A percentile compares a stretch with the other conserved stretches of the same genome.
These are phyloP conservation scores for Sphinx pinastri DNA, from an alignment of 2,888 invertebrate species.

Conservation along the genomic window DNA sequence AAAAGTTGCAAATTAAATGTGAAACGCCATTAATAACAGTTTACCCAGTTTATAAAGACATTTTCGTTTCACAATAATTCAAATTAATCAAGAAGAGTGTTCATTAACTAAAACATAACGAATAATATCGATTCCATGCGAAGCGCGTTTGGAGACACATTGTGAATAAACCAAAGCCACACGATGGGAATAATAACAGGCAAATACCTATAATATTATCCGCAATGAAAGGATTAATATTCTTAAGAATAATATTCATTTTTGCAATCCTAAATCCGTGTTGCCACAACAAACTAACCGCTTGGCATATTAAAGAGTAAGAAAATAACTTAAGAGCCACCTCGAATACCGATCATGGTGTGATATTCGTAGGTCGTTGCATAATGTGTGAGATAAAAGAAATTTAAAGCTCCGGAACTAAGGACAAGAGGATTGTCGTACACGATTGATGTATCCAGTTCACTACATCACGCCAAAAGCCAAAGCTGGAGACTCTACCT, in stretches of 20 bases:
- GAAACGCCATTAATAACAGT: background rate
- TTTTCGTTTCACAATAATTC: background rate
- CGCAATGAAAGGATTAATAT: background rate
- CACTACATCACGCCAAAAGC: conserved; percentile 6
- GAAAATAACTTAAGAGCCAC: background rate
- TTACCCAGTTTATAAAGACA: background rate
- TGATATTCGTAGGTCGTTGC: conserved; percentile 6
- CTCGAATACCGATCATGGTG: conserved; percentile 6
- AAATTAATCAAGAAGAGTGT: conserved; percentile 19
- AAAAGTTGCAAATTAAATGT: background rate
- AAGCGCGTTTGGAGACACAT: background rate
- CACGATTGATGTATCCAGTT: background rate
- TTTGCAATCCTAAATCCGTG: background rate
- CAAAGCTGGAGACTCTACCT: background rate
- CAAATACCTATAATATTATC: background rate
- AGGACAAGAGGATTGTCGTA: conserved; percentile 12
- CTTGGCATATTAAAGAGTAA: background rate
- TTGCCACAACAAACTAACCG: conserved; percentile 1
- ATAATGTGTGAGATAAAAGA: conserved; percentile 17
- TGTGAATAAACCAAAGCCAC: conserved; percentile 6
- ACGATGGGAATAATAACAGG: background rate
- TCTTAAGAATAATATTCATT: background rate
- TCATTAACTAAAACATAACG: background rate
- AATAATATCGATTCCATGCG: conserved; percentile 6
- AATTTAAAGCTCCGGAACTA: background rate